These are phyloP conservation scores for Mnemiopsis leidyi DNA, from an alignment of 37 sponge, comb jelly and placozoan genomes.

Conservation along the genomic window DNA sequence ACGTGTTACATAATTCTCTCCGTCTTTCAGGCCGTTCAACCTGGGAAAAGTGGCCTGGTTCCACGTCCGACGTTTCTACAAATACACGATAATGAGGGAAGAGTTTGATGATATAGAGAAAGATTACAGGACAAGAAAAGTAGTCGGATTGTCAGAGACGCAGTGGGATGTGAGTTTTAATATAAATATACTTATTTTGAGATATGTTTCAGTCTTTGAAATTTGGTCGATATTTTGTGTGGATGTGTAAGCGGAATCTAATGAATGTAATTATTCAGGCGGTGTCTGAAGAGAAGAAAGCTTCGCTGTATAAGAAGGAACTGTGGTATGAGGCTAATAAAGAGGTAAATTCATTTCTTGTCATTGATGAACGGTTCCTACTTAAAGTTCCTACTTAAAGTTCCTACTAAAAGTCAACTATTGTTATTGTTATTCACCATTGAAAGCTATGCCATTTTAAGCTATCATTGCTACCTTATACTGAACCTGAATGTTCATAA, in stretches of 20 bases:
- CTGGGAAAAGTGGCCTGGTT: neutral
- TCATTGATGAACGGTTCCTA: neutral
- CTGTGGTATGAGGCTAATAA: conserved; percentile 50
- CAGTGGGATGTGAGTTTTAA: conserved; percentile 41
- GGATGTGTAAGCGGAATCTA: no score
- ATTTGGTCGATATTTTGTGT: no score
- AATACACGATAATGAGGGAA: conserved; percentile 16
- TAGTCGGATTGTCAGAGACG: neutral
- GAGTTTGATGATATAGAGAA: conserved; percentile 23
- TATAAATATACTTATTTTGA: no score
- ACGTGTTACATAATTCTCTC: no score
- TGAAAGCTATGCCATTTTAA: no score
- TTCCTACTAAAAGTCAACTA: no score
- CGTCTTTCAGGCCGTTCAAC: conserved; percentile 6
- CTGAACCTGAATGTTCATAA: neutral
- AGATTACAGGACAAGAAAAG: conserved; percentile 24
- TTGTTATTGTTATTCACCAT: no score
- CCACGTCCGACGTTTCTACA: conserved; percentile 40
- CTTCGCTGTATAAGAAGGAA: conserved; percentile 1
- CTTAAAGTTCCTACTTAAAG: neutral
- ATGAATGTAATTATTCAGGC: neutral
- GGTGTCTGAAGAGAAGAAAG: conserved; percentile 30
- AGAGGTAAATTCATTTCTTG: neutral
- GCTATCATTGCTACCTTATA: no score
- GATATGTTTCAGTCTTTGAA: no score